Conservation (phyloP, 2,113 vertebrate species). For the Oenanthe melanoleuca region DNA sequence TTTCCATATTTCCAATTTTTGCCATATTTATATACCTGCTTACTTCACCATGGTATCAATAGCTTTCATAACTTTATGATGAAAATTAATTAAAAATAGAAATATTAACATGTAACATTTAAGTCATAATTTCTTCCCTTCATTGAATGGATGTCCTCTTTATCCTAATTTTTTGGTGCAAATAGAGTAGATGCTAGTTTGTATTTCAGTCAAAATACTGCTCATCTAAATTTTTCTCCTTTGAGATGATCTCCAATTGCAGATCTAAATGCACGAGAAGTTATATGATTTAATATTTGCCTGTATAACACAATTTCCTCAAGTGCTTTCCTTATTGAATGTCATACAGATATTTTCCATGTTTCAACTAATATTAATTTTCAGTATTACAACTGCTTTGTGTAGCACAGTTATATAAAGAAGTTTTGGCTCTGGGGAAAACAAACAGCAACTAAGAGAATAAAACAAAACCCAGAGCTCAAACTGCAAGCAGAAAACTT, state of each 20-base stretch:
- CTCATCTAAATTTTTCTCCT: not conserved
- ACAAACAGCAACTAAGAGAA: not conserved
- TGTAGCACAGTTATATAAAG: not conserved
- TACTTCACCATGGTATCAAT: not conserved
- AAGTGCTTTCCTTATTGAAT: not conserved
- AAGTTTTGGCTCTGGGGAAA: not conserved
- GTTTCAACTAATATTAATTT: not conserved
- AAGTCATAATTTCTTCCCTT: not conserved
- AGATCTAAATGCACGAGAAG: not conserved
- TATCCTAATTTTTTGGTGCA: not conserved
- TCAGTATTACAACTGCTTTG: not conserved
- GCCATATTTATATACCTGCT: not conserved
- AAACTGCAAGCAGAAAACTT: not conserved
- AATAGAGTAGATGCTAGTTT: not conserved
- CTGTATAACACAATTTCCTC: not conserved
- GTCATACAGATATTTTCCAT: not conserved
- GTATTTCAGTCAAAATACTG: not conserved
- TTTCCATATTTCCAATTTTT: not conserved
- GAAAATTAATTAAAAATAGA: not conserved
- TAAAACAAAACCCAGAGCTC: not conserved
- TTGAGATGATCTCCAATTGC: not conserved
- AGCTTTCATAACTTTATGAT: not conserved
- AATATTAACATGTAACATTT: not conserved
- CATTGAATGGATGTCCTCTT: fast-evolving
- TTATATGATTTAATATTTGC: not conserved